These are phyloP conservation scores for Dyspetes luteomarginatus DNA, from an alignment of 2,888 invertebrate species.

Conservation along the genomic window DNA sequence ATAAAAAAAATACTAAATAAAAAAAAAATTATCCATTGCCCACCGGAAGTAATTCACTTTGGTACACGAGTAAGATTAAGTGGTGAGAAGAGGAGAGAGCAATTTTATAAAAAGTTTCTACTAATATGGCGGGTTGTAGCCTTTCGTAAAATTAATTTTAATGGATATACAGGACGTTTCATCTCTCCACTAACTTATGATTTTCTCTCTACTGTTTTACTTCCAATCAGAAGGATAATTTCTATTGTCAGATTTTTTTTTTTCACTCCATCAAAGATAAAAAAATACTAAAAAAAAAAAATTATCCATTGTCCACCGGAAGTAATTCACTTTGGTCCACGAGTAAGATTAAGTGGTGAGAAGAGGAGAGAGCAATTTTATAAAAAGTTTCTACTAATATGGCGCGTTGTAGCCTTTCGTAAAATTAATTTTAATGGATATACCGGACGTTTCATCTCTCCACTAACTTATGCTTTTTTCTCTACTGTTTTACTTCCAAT, in stretches of 20 bases:
- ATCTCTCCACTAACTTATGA: not conserved
- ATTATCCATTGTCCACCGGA: not conserved
- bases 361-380: not conserved
- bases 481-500: not conserved
- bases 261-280: not conserved
- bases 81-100: not conserved
- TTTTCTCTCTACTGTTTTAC: not conserved
- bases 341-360: not conserved
- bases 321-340: not conserved
- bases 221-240: not conserved
- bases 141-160: conserved; percentile 47
- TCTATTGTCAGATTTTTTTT: not conserved
- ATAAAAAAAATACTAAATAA: not conserved
- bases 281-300: not conserved
- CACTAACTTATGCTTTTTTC: too few species aligned
- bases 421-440: conserved; percentile 44
- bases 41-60: not conserved
- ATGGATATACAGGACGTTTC: conserved; percentile 34
- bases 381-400: conserved; percentile 24
- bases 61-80: not conserved
- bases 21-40: not conserved
- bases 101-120: conserved; percentile 7
- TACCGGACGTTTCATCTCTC: conserved; percentile 23
- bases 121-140: conserved; percentile 21
- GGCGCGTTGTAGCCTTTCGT: conserved; percentile 27